A percentile compares a stretch with the other conserved stretches of the same genome.
phyloP scores from a whole-genome alignment of 2,888 invertebrate genomes.

The Mellilla xanthometata region DNA sequence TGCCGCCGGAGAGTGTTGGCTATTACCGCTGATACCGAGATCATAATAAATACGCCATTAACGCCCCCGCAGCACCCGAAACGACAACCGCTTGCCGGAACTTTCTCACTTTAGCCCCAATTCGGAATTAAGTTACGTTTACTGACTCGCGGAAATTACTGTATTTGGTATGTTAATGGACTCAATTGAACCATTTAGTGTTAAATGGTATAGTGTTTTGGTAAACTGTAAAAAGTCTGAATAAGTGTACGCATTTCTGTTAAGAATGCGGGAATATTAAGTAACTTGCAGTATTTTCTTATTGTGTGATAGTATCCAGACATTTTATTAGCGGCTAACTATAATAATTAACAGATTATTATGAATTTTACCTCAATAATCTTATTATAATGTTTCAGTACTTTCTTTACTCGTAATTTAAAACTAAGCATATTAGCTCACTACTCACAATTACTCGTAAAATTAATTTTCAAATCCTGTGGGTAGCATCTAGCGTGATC shows the following conservation, averaged over 20 bases:
- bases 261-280: neutral
- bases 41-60: constrained; percentile 83
- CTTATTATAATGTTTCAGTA: no score
- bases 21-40: constrained; percentile 81
- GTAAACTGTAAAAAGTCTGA: no score
- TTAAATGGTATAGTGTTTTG: neutral
- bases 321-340: no score
- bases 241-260: no score
- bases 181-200: constrained; percentile 1
- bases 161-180: constrained; percentile 10
- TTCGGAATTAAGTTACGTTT: constrained; percentile 23
- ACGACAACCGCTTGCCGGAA: constrained; percentile 60
- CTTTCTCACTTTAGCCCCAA: constrained; percentile 31
- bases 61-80: constrained; percentile 80
- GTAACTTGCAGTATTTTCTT: no score
- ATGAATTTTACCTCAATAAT: no score
- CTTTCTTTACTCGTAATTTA: no score
- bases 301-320: no score
- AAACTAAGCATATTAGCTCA: no score
- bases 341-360: no score
- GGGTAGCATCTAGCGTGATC: neutral
- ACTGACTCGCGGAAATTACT: constrained; percentile 13
- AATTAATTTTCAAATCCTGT: no score
- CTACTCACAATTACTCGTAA: no score
- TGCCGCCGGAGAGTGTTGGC: constrained; percentile 81